These are phyloP conservation scores for Microtus oregoni DNA, from an alignment of 2,113 vertebrate genomes.

Conservation along the genomic window DNA sequence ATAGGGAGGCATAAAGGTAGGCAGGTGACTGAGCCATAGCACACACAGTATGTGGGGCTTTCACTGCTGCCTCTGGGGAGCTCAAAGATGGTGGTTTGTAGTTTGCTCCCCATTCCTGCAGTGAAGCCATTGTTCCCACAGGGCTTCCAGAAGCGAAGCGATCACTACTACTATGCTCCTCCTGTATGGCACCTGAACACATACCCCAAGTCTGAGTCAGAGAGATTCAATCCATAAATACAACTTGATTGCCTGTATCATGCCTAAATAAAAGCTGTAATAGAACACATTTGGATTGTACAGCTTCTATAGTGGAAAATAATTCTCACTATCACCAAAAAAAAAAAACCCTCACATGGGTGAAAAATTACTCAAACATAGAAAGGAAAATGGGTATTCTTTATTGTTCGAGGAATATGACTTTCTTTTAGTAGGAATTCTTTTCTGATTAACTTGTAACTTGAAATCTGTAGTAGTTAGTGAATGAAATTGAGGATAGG, in stretches of 20 bases:
- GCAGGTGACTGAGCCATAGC: not conserved
- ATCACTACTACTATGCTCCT: too few relatives aligned
- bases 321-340: not conserved
- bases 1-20: too few relatives aligned
- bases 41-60: not conserved
- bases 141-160: not conserved
- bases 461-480: not conserved
- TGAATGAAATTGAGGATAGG: not conserved
- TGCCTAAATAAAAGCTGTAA: not conserved
- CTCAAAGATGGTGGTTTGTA: too few relatives aligned
- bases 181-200: not conserved
- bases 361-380: not conserved
- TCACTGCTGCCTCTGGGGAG: not conserved
- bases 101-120: not conserved
- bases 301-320: not conserved
- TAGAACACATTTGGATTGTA: not conserved
- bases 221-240: not conserved
- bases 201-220: not conserved
- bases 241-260: not conserved
- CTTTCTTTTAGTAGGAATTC: not conserved
- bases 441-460: not conserved
- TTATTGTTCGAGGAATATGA: not conserved
- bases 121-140: not conserved
- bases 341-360: not conserved
- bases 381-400: not conserved